phyloP scores from a whole-genome alignment of 2,888 invertebrate species.

The Coleophora deauratella region DNA sequence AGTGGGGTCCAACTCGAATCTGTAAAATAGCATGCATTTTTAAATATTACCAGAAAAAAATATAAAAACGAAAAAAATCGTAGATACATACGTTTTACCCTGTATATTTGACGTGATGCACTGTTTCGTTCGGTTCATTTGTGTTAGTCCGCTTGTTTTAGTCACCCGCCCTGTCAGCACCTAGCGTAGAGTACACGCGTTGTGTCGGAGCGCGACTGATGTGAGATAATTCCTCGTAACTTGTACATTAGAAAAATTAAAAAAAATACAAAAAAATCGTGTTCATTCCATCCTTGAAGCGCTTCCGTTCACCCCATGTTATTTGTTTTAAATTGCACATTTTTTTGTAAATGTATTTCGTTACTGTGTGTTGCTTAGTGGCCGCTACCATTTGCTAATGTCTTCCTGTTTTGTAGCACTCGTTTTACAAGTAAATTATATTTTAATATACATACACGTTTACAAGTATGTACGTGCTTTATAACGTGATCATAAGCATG shows the following conservation, averaged over 20 bases:
- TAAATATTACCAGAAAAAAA: conserved; percentile 51
- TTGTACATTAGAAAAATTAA: background rate
- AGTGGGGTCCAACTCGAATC: conserved; percentile 17
- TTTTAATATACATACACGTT: conserved; percentile 1
- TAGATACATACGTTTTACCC: conserved; percentile 49
- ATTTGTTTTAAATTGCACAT: conserved; percentile 6
- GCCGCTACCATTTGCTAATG: conserved; percentile 38
- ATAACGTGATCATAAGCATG: too few species aligned
- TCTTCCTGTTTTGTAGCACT: conserved; percentile 26
- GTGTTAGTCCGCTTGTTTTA: conserved; percentile 66
- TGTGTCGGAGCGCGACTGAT: conserved; percentile 3
- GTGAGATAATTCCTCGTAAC: conserved; percentile 20
- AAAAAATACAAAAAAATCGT: too few species aligned
- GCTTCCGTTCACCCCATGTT: conserved; percentile 16
- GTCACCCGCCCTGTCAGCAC: conserved; percentile 47
- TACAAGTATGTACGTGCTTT: too few species aligned
- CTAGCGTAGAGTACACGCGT: conserved; percentile 30
- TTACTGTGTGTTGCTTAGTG: conserved; percentile 34
- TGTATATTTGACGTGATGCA: conserved; percentile 65
- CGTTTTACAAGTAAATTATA: conserved; percentile 16
- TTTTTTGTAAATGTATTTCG: conserved; percentile 13
- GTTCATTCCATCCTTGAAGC: conserved; percentile 5
- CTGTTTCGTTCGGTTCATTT: conserved; percentile 60
- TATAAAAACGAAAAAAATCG: conserved; percentile 36
- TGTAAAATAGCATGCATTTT: conserved; percentile 66